A percentile compares a stretch with the other conserved stretches of the same genome.
Conservation (phyloP, 2,797 vertebrate genomes). For the Hypotaenidia philippensis region DNA sequence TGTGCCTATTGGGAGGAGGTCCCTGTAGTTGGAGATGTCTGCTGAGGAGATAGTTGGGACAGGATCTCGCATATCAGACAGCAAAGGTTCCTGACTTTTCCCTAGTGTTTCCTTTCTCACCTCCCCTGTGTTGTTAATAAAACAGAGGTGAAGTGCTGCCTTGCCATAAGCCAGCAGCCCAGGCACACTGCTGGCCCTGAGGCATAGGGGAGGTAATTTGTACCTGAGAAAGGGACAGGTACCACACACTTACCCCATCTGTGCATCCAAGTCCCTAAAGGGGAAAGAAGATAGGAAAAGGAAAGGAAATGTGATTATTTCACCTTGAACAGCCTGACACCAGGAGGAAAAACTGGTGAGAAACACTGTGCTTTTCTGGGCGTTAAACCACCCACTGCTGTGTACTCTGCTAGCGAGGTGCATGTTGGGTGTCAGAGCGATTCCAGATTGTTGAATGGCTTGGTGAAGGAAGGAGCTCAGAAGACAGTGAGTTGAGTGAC, state of each 20-base stretch:
- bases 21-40: conserved; percentile 37
- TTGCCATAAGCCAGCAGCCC: not conserved
- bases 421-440: not conserved
- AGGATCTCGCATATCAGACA: not conserved
- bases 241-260: fast-evolving
- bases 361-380: not conserved
- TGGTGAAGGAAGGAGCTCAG: not conserved
- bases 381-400: not conserved
- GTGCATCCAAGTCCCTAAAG: not conserved
- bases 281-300: not conserved
- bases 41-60: not conserved
- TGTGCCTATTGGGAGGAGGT: not conserved
- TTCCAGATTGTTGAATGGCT: not conserved
- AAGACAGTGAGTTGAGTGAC: not conserved
- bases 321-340: not conserved
- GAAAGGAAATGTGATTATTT: not conserved
- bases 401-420: not conserved
- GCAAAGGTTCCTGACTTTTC: not conserved
- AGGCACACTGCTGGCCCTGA: not conserved
- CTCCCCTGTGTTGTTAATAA: not conserved
- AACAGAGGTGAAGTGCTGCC: conserved; percentile 9
- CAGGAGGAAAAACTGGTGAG: not conserved
- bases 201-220: not conserved
- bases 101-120: not conserved
- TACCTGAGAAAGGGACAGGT: not conserved